These are phyloP conservation scores for Halcyon badia DNA, from an alignment of 2,797 vertebrate genomes.

Conservation along the genomic window DNA sequence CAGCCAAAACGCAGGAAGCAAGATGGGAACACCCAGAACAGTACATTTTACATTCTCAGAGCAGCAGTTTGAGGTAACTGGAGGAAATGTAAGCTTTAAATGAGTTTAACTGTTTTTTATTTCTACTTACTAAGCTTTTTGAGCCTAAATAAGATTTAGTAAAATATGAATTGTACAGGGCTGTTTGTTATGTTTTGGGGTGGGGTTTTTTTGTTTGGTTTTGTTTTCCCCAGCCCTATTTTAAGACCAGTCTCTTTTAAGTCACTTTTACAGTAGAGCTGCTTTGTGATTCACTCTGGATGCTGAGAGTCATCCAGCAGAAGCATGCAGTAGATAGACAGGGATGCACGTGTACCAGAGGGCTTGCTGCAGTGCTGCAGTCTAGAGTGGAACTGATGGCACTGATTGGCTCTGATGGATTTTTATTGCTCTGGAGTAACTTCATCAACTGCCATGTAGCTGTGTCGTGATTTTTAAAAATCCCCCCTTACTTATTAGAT, in stretches of 20 bases:
- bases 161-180: background rate
- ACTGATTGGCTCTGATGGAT: background rate
- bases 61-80: background rate
- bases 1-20: constrained; percentile 60
- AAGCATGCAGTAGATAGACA: rapidly evolving
- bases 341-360: rapidly evolving
- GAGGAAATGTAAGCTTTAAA: background rate
- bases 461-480: background rate
- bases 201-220: too few species aligned
- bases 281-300: background rate
- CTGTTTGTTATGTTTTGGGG: too few species aligned
- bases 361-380: background rate
- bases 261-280: background rate
- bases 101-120: background rate
- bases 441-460: background rate
- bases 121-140: background rate
- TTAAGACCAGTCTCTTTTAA: background rate
- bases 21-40: constrained; percentile 69
- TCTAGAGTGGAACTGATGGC: background rate
- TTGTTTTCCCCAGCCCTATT: background rate
- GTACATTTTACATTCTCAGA: background rate
- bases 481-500: background rate
- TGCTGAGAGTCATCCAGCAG: background rate
- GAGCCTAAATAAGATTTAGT: background rate
- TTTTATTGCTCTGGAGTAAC: background rate